A percentile compares a stretch with the other conserved stretches of the same genome.
These are phyloP conservation scores for Athrips mouffetella DNA, from an alignment of 2,888 invertebrate species.

Conservation along the genomic window DNA sequence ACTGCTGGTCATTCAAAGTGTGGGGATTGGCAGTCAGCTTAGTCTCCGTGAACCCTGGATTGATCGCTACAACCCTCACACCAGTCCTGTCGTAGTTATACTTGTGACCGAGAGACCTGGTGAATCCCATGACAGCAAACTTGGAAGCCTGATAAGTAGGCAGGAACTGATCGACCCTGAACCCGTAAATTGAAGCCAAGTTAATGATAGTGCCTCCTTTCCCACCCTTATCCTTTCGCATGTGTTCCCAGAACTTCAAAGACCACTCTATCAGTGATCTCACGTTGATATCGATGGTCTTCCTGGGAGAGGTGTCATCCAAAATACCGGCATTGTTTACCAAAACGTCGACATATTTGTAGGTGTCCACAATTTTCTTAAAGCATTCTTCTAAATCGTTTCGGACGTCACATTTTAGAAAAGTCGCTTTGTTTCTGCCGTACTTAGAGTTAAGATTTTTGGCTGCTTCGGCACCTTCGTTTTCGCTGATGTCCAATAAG, in stretches of 20 bases:
- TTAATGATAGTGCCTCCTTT: constrained; percentile 82
- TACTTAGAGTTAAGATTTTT: constrained; percentile 57
- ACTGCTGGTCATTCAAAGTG: constrained; percentile 25
- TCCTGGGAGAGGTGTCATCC: constrained; percentile 34
- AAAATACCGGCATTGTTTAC: constrained; percentile 66
- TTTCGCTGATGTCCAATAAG: constrained; percentile 45
- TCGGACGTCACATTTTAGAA: constrained; percentile 72
- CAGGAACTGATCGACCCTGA: constrained; percentile 62
- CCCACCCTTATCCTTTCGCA: constrained; percentile 76
- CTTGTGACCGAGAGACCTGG: constrained; percentile 63
- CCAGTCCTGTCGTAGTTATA: constrained; percentile 65
- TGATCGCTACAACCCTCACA: constrained; percentile 72
- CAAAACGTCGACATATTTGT: constrained; percentile 58
- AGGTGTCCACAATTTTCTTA: constrained; percentile 40
- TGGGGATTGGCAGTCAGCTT: constrained; percentile 28
- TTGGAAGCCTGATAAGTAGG: constrained; percentile 81
- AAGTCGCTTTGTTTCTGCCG: constrained; percentile 64
- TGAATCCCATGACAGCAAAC: constrained; percentile 74
- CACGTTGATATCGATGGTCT: constrained; percentile 55
- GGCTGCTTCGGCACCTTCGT: constrained; percentile 50
- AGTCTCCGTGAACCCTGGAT: constrained; percentile 74
- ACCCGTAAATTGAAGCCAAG: constrained; percentile 79
- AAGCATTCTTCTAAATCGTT: constrained; percentile 59
- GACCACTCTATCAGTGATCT: constrained; percentile 53
- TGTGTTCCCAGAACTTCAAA: constrained; percentile 75